Percentiles rank a stretch among this genome's conserved stretches.
Conservation (phyloP, 2,797 vertebrate genomes). For the Macropodus opercularis region DNA sequence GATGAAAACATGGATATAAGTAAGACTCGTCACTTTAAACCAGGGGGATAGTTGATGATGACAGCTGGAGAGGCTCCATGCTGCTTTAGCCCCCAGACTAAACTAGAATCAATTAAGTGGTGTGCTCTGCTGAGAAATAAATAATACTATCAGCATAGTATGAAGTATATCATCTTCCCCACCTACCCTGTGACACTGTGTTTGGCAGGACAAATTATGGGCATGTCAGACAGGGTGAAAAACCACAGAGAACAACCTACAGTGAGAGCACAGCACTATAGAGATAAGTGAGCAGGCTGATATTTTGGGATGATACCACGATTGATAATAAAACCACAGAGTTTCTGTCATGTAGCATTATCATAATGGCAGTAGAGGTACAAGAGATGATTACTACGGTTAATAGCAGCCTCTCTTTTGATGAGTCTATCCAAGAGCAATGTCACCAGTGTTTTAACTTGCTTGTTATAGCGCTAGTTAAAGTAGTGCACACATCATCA, state of each 20-base stretch:
- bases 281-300: background rate
- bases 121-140: slow-evolving; percentile 33
- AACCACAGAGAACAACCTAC: slow-evolving; percentile 8
- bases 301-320: background rate
- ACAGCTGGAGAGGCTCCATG: slow-evolving; percentile 44
- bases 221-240: slow-evolving; percentile 9
- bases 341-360: background rate
- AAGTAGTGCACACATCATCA: too few species aligned
- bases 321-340: background rate
- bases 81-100: slow-evolving; percentile 18
- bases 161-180: slow-evolving; percentile 35
- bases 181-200: background rate
- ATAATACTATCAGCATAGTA: slow-evolving; percentile 49
- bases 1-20: background rate
- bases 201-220: slow-evolving; percentile 18
- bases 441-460: too few species aligned
- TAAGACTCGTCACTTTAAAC: slow-evolving; percentile 7
- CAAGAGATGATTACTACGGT: background rate
- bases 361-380: background rate
- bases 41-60: slow-evolving; percentile 15
- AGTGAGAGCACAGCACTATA: background rate
- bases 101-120: slow-evolving; percentile 62
- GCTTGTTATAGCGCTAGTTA: too few species aligned
- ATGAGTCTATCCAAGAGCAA: too few species aligned
- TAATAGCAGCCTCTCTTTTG: background rate